Evolutionary conservation across 2,888 invertebrate species (phyloP).

Genomic region (Dermolepida albohirtum): DNA sequence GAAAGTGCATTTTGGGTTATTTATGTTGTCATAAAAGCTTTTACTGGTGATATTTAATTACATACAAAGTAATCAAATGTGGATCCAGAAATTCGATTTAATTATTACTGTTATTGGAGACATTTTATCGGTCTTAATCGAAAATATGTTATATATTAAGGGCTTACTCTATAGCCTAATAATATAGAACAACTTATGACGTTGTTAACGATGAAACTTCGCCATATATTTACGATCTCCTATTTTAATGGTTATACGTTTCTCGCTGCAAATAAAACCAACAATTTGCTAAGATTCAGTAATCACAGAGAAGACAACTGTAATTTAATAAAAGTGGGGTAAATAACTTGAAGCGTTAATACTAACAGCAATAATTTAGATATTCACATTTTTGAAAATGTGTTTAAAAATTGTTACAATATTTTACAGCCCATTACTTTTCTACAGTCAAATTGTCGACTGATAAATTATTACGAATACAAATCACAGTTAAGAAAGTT

Average conservation of each 20-base stretch:
- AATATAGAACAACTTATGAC: slow-evolving; percentile 3
- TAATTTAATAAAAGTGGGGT: too few species aligned
- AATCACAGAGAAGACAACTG: too few species aligned
- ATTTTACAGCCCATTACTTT: too few species aligned
- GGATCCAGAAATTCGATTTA: slow-evolving; percentile 20
- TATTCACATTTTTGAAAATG: too few species aligned
- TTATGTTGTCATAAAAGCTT: slow-evolving; percentile 33
- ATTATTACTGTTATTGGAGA: slow-evolving; percentile 32
- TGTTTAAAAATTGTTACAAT: too few species aligned
- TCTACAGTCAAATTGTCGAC: too few species aligned
- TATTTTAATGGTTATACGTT: slow-evolving; percentile 13
- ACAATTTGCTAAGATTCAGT: slow-evolving; percentile 6
- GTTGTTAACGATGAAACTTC: slow-evolving; percentile 19
- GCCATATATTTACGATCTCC: slow-evolving; percentile 22
- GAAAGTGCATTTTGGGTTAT: slow-evolving; percentile 33
- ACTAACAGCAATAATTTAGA: too few species aligned
- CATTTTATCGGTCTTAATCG: slow-evolving; percentile 30
- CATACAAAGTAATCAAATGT: too few species aligned
- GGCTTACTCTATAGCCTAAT: slow-evolving; percentile 1
- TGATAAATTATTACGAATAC: too few species aligned
- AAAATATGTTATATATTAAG: slow-evolving; percentile 29
- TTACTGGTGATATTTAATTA: slow-evolving; percentile 31
- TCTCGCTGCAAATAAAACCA: slow-evolving; percentile 8
- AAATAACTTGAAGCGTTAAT: too few species aligned
- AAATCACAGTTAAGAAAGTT: too few species aligned